Base-by-base conservation (phyloP, 2,888 invertebrate genomes). In the Allygus modestus region DNA sequence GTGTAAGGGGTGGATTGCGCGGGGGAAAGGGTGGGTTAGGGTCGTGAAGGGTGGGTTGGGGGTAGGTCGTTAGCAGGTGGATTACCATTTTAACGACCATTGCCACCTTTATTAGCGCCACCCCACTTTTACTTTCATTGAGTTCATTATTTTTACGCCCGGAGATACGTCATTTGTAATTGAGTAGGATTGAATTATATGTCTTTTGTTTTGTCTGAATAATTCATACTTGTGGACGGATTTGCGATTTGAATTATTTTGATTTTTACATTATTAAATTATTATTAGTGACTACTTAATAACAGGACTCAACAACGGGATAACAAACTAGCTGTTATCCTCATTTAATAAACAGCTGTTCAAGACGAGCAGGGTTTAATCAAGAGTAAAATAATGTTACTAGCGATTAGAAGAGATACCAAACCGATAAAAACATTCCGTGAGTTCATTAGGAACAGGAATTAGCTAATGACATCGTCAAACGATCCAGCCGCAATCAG, bases 21-120 rank as follows among this genome's bases (percentile, higher is more conserved):
- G 2, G 58, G 5, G 58, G 58, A 23, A 58, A 1, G 58, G 17
- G 58, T 58, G 20, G 23, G 58, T 9, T 2, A 46, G 58, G 20
- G n/a, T n/a, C n/a, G n/a, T n/a, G n/a, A n/a, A 23, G 20, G 17
- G 65, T 15, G 28, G 58, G 58, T 1, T 2, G 20, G 65, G 26
- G 65, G 20, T 5, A 17, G 31, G 28, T 28, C 65, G 65, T 65
- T 28, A 65, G 65, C 28, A 31, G 65, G 65, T 65, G 31, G 65
- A 65, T 65, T 65, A 65, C 65, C 65, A 65, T 65, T 65, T 65
- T 65, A 65, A 65, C 65, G 65, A 31, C 65, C 65, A 28, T 65
- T 11, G 31, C 28, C 65, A 58, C 65, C 65, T 65, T 65, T 65
- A 65, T 65, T 65, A 65, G 65, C 65, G 28, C 65, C 65, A 31